Evolutionary conservation across 2,113 vertebrate genomes (phyloP), one percentile per base, ranked within the genome.

Genomic region (Neolamprologus sp.): DNA sequence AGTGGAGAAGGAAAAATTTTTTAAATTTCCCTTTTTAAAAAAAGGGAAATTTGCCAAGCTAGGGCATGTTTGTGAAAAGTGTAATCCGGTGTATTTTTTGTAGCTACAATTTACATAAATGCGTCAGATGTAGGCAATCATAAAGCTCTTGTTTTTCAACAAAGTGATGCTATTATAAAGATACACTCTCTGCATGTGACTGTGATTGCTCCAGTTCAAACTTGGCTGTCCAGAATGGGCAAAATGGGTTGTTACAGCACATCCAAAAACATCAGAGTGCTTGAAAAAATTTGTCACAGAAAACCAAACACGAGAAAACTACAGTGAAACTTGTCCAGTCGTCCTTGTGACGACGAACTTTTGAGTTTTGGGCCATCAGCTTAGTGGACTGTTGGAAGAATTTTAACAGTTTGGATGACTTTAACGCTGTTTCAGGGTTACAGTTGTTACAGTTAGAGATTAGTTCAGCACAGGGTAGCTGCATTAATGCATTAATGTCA

Each of bases 231-330:
- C 71, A 75, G 14, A 73, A 45, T 47, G 68, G 40, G 40, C 21
- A 45, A 14, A 45, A 73, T 28, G 40, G 19, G 19, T 37, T 40
- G 0, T 40, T 47, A 5, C 9, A 3, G 23, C 23, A 30, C 71
- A 51, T 13, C 45, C 17, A 78, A 30, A 37, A 12, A 19, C 16
- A 30, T 30, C 8, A n/a, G 4, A 75, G 16, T 30, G 23, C 3
- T 13, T 75, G 2, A 49, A 75, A 10, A 45, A 11, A 28, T 1
- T 47, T 47, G 42, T 19, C 23, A 7, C 21, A 45, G 65, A 45
- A 73, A 23, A 23, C 63, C 35, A 47, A 47, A 73, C 0, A 0
- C 0, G 6, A 75, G 23, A 11, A 47, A 47, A 47, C 9, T 30
- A 49, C 28, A 78, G 45, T 1, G 6, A 78, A 78, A 28, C 71